Base-by-base conservation (phyloP, 2,113 vertebrate species). In the Indri indri region DNA sequence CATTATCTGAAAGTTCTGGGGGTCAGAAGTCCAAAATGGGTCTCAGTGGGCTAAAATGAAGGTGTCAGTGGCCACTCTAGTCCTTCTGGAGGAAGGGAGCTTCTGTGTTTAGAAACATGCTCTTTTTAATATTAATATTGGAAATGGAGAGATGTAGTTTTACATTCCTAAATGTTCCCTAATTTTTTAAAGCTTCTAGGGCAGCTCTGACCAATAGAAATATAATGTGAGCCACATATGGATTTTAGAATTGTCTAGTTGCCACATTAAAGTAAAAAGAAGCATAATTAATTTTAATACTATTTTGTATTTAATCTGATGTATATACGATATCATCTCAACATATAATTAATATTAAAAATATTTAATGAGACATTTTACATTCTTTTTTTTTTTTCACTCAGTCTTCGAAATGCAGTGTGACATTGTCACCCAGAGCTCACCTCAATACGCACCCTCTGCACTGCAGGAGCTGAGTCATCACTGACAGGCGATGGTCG, bases 381-480 rank as follows among this genome's bases (percentile, higher is more conserved):
- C 27, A 50, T 73, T 42, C 61, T n/a, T n/a, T 79, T 23, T 42
- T 20, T 66, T 77, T 82, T 70, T 65, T 52, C 68, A 66, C 17
- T 13, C 6, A 12, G 6, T 18, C 25, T 68, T 65, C 17, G 17
- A 61, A 79, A 71, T 32, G n/a, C 14, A 32, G 42, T 1, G 6
- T 45, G 61, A 57, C 37, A 18, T 68, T 84, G 17, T 68, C 9
- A 42, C 40, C 34, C 0, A 23, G 6, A n/a, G 34, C 5, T 9
- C 42, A 30, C 7, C 22, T 47, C 18, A 34, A 1, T 27, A 16
- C 2, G 9, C 4, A 63, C 8, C 59, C 12, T 20, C 0, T 14
- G 2, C 1, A 59, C 34, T 32, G 2, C 27, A 57, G 3, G 4
- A 6, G 32, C 27, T 40, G 50, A 70, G 12, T 6, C 5, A 70